A percentile compares a stretch with the other conserved stretches of the same genome.
phyloP scores from a whole-genome alignment of 2,113 vertebrate species.

The Eurypyga helias region DNA sequence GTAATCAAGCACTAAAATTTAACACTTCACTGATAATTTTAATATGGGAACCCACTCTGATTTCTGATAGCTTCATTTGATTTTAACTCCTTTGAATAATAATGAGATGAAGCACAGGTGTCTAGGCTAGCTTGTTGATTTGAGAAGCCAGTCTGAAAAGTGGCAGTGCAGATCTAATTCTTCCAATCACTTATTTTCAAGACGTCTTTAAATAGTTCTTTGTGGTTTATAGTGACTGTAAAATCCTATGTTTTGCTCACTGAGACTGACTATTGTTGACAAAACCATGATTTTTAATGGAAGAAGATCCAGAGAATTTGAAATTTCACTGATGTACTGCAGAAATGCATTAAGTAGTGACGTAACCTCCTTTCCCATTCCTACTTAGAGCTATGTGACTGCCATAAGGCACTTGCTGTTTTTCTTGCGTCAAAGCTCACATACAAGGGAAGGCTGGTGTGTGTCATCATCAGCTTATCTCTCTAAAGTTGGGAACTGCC shows the following conservation, averaged over 20 bases:
- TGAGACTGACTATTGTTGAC: background rate
- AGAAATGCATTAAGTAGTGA: background rate
- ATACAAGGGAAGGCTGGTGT: background rate
- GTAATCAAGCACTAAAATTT: background rate
- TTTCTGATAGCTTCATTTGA: background rate
- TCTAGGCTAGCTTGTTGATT: background rate
- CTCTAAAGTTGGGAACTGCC: background rate
- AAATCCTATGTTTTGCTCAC: background rate
- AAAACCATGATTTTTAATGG: background rate
- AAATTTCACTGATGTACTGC: background rate
- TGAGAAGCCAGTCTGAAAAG: background rate
- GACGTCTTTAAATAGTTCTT: background rate
- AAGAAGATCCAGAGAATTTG: background rate
- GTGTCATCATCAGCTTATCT: background rate
- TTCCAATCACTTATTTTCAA: constrained; percentile 4
- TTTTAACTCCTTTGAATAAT: constrained; percentile 8
- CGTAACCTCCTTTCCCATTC: background rate
- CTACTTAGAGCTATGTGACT: background rate
- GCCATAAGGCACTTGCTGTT: background rate
- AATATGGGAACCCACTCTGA: background rate
- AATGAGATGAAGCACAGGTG: background rate
- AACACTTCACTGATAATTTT: constrained; percentile 5
- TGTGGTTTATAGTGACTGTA: background rate
- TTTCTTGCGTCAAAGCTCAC: background rate
- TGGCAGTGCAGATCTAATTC: background rate